Percentiles rank a stretch among this genome's conserved stretches.
Evolutionary conservation across 2,113 vertebrate genomes (phyloP).

Genomic region (Serilophus lunatus): DNA sequence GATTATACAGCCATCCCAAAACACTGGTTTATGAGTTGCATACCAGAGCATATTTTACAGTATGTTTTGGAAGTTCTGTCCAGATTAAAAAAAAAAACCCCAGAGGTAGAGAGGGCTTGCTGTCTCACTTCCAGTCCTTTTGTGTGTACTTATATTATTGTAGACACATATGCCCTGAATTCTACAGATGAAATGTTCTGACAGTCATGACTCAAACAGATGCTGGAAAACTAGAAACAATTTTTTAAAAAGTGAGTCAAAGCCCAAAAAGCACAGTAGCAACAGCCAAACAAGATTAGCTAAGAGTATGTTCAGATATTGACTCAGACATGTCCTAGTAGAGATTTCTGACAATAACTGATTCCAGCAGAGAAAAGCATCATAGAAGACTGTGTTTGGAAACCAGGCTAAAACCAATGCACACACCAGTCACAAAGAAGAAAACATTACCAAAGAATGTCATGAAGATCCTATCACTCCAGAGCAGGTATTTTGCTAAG

Average conservation of each 20-base stretch:
- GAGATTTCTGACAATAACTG: not conserved
- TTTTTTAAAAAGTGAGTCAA: not conserved
- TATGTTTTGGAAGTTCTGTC: not conserved
- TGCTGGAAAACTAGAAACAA: not conserved
- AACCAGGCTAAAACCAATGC: not conserved
- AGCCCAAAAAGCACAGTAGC: not conserved
- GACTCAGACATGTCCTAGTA: not conserved
- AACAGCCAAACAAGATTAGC: constrained; percentile 9
- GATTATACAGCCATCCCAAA: not conserved
- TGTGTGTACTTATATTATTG: not conserved
- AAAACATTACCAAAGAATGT: not conserved
- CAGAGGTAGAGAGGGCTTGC: not conserved
- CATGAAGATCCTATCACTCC: not conserved
- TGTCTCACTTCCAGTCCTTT: not conserved
- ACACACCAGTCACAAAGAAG: not conserved
- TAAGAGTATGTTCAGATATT: not conserved
- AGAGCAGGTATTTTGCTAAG: not conserved
- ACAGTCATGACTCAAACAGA: not conserved
- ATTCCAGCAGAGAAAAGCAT: not conserved
- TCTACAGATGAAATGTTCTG: not conserved
- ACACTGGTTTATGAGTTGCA: not conserved
- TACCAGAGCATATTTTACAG: not conserved
- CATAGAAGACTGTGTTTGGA: not conserved
- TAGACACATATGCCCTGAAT: not conserved
- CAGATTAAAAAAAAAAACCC: not conserved